phyloP scores from a whole-genome alignment of 2,113 vertebrate genomes.

The Enhydra lutris region DNA sequence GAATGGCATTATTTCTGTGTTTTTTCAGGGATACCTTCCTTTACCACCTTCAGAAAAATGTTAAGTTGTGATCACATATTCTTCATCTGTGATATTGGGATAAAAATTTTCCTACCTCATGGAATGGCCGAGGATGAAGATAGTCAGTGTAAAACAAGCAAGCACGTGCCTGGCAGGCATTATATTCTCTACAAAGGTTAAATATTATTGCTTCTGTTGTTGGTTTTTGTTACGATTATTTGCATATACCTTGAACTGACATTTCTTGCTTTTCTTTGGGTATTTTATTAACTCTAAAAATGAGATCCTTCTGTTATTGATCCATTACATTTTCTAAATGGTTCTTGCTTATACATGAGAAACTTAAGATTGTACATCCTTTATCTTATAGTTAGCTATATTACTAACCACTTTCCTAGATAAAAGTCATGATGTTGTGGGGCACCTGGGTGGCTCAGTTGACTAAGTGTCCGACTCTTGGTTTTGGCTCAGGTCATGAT shows the following conservation, averaged over 20 bases:
- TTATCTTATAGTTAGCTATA: background rate
- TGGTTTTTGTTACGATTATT: background rate
- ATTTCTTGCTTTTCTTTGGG: background rate
- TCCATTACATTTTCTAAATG: background rate
- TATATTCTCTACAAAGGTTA: background rate
- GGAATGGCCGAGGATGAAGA: background rate
- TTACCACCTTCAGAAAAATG: background rate
- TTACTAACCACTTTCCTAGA: background rate
- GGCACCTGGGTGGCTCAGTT: background rate
- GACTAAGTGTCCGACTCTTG: background rate
- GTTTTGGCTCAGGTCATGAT: background rate
- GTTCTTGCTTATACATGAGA: background rate
- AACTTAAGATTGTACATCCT: background rate
- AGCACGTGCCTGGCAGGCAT: background rate
- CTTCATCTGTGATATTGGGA: background rate
- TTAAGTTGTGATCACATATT: background rate
- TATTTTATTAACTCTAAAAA: background rate
- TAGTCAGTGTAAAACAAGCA: background rate
- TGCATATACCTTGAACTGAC: background rate
- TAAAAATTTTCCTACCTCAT: background rate
- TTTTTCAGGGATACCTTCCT: background rate
- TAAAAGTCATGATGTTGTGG: background rate
- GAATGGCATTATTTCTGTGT: background rate
- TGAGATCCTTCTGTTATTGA: background rate
- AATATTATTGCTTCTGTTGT: background rate